Evolutionary conservation across 2,797 vertebrate genomes (phyloP), one percentile per base, ranked within the genome.

Genomic region (Pipistrellus kuhlii): DNA sequence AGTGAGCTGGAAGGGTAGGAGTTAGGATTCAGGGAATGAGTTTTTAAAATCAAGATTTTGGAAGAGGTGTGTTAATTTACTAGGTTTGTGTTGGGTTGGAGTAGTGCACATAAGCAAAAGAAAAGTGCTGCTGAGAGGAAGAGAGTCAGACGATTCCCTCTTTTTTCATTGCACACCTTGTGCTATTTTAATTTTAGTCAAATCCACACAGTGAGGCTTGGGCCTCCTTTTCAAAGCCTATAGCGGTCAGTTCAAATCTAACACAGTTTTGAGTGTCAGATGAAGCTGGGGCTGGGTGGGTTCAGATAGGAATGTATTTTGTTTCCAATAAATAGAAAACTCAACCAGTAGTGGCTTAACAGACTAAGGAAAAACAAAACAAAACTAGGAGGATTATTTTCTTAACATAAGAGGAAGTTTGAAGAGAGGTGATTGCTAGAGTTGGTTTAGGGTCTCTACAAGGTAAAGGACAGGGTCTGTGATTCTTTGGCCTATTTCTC

Each of bases 231-330:
- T 62, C n/a, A 53, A 82, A 88, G 62, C 55, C 53, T 20, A 6
- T 57, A 68, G 69, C 62, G 2, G 7, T 86, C 57, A 94, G 38
- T 83, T n/a, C 51, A 85, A 73, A 93, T 75, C 18, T 80, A 68
- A 48, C 10, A 17, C 13, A 23, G 8, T 6, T 62, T 73, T 76
- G 35, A 69, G 7, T 38, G 30, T 85, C 73, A n/a, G 32, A 41
- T 66, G 83, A 89, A 93, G 23, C 44, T 66, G 62, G 59, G 30
- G 6, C 72, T 78, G 69, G 18, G 57, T 64, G 12, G 53, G 25
- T n/a, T 85, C 82, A 85, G 25, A 18, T 48, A 30, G 68, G 25
- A 94, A 59, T 55, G 21, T 8, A 32, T 88, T 93, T 92, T 94
- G 53, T 59, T 81, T 77, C 51, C 32, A 86, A 51, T 69, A 62